phyloP scores from a whole-genome alignment of 2,113 vertebrate genomes.

The Cricetomys ansorgei region DNA sequence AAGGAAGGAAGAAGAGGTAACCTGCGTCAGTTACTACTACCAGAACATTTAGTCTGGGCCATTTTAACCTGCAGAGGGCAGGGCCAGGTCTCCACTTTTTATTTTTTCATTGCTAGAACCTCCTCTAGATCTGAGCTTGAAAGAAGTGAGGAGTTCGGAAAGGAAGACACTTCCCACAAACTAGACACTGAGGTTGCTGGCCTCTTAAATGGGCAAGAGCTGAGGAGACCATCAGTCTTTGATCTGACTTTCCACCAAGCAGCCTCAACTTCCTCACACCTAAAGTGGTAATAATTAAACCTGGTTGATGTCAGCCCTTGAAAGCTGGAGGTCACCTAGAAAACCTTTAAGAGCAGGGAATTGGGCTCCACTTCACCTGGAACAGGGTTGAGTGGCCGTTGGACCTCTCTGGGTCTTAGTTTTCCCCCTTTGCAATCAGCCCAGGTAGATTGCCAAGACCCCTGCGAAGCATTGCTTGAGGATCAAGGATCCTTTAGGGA shows the following conservation, averaged over 20 bases:
- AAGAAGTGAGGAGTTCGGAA: background rate
- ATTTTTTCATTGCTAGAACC: background rate
- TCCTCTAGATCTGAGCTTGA: background rate
- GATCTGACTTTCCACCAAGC: background rate
- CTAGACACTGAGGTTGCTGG: too few relatives aligned
- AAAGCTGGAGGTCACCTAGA: background rate
- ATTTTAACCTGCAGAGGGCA: accelerated
- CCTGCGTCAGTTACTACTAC: too few relatives aligned
- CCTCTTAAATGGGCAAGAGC: background rate
- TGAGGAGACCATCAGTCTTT: background rate
- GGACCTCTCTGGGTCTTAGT: background rate
- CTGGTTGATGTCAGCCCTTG: background rate
- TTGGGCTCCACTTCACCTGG: accelerated
- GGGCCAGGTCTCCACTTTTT: background rate
- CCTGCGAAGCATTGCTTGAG: background rate
- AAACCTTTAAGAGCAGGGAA: background rate
- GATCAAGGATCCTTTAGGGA: background rate
- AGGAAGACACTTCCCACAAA: background rate
- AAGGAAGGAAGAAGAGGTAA: too few relatives aligned
- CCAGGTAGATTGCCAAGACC: too few relatives aligned
- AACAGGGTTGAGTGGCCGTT: background rate
- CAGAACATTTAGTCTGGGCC: background rate
- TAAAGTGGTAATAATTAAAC: background rate
- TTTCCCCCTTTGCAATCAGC: background rate
- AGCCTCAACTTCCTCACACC: background rate